A percentile compares a stretch with the other conserved stretches of the same genome.
Conservation (phyloP, 2,797 vertebrate species). For the Acanthopagrus latus region DNA sequence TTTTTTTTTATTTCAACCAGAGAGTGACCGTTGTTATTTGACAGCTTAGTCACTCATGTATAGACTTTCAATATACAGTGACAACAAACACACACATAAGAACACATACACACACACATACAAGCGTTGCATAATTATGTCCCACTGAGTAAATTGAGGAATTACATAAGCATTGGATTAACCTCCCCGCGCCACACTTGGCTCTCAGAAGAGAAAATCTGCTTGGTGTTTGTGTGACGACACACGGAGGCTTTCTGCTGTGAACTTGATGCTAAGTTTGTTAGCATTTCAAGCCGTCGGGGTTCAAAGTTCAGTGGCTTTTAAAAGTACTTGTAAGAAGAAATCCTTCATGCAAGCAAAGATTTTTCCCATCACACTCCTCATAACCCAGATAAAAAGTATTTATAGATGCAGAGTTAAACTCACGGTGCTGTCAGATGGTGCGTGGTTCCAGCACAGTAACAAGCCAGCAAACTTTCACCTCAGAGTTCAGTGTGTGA, state of each 20-base stretch:
- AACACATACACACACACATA: conserved; percentile 7
- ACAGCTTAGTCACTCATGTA: neutral
- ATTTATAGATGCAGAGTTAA: conserved; percentile 7
- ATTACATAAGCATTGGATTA: conserved; percentile 62
- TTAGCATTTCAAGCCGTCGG: neutral
- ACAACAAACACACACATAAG: neutral
- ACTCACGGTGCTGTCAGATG: conserved; percentile 5
- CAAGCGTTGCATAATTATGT: conserved; percentile 48
- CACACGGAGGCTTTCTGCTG: neutral
- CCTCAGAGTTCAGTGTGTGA: conserved; percentile 3
- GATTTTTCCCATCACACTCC: neutral
- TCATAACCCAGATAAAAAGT: neutral
- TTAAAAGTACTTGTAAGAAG: neutral
- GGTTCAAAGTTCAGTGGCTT: neutral
- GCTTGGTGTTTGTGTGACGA: neutral
- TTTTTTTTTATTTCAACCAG: too few species aligned
- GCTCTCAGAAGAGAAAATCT: conserved; percentile 23
- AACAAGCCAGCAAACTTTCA: conserved; percentile 32
- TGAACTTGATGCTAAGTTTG: neutral
- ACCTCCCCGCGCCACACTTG: conserved; percentile 52
- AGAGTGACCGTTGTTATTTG: too few species aligned
- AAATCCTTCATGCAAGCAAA: neutral
- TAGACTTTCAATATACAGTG: neutral
- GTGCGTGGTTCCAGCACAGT: conserved; percentile 24
- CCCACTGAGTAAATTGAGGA: conserved; percentile 55